Evolutionary conservation across 1,140 invertebrate species (phyloP).

Genomic region (Conopomorpha cramerella): DNA sequence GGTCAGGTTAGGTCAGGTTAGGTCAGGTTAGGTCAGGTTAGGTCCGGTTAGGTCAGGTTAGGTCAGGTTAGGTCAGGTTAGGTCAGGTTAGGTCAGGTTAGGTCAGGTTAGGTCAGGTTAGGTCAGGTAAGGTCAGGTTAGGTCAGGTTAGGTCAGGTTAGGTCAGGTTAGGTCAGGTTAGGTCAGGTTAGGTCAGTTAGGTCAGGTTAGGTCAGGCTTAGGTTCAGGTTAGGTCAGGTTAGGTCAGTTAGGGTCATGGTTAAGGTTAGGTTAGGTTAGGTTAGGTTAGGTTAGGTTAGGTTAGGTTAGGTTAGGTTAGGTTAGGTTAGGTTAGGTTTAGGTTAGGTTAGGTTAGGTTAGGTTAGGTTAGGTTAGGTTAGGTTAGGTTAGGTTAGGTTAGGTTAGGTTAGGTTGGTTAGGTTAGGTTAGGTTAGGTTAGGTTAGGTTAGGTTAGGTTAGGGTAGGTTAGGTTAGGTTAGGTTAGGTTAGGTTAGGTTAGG

Average conservation of each 20-base stretch:
- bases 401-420: background rate
- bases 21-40: background rate
- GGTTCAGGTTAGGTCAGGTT: background rate
- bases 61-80: background rate
- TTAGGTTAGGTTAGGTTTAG: background rate
- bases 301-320: background rate
- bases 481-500: background rate
- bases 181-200: background rate
- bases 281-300: background rate
- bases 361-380: background rate
- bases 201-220: background rate
- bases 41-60: background rate
- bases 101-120: background rate
- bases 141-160: background rate
- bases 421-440: background rate
- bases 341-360: background rate
- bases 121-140: background rate
- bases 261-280: background rate
- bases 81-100: background rate
- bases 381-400: background rate
- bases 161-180: background rate
- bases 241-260: background rate
- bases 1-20: background rate
- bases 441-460: background rate
- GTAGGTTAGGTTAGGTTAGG: background rate